Evolutionary conservation across 2,797 vertebrate species (phyloP).

Genomic region (Protonibea diacanthus): DNA sequence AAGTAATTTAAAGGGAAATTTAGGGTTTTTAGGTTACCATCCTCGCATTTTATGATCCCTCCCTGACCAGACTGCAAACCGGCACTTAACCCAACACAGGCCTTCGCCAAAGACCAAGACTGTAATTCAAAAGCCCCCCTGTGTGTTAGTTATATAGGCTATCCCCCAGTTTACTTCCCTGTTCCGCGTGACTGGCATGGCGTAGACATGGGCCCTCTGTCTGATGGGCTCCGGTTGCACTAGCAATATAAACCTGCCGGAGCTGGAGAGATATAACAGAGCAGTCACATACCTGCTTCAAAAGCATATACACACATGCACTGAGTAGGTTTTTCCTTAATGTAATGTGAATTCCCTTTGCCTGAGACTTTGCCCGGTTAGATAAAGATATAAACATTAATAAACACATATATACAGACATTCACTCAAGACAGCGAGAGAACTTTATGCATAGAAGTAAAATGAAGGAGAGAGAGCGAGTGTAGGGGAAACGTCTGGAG

Average conservation of each 20-base stretch:
- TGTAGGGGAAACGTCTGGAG: constrained; percentile 54
- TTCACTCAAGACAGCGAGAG: background rate
- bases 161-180: constrained; percentile 65
- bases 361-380: background rate
- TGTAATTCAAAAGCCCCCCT: constrained; percentile 71
- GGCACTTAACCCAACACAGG: constrained; percentile 71
- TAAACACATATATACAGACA: constrained; percentile 4
- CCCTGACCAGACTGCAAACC: constrained; percentile 62
- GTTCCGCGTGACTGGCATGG: constrained; percentile 76
- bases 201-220: constrained; percentile 68
- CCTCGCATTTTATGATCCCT: constrained; percentile 64
- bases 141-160: constrained; percentile 65
- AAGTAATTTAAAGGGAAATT: constrained; percentile 43
- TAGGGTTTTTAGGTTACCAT: constrained; percentile 43
- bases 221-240: constrained; percentile 60
- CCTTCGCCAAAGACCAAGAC: constrained; percentile 48
- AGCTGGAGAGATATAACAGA: constrained; percentile 48
- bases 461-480: constrained; percentile 38
- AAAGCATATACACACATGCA: background rate
- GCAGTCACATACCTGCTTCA: constrained; percentile 19
- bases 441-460: constrained; percentile 7
- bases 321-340: background rate
- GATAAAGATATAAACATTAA: constrained; percentile 21
- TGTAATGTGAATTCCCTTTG: constrained; percentile 1
- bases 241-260: constrained; percentile 69